Evolutionary conservation across 2,888 invertebrate genomes (phyloP), one percentile per base, ranked within the genome.

Genomic region (Conistra vaccinii): DNA sequence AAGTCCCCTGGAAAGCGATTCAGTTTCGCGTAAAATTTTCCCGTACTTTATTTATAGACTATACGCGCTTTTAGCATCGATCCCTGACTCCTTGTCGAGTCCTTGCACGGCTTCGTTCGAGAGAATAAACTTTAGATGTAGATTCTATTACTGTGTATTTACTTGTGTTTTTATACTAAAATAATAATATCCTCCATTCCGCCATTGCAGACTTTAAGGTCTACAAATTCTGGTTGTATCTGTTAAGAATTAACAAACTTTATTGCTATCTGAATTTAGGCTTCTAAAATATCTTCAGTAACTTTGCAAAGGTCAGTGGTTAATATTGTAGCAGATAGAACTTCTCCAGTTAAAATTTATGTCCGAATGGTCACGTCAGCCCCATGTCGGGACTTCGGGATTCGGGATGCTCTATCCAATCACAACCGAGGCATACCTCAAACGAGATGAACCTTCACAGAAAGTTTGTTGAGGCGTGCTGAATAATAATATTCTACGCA

Each of bases 31-130:
- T 85, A 83, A 82, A 87, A 83, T 85, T 67, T 77, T 53, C 84
- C 80, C 68, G 32, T 57, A 76, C 81, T 89, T 90, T 92, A 92
- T 92, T 92, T 93, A 92, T 91, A 89, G 90, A 89, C 82, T 75
- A 76, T 68, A 81, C 83, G 85, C 85, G 82, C 84, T 83, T 80
- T 86, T 83, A 78, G 76, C 89, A 91, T 92, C 89, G 92, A 92
- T 91, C 89, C 81, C 79, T 81, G 76, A 79, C 80, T 84, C 80
- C 72, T 86, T 78, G 79, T 73, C 73, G 83, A 83, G 76, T 73
- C 69, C 76, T 79, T 79, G 68, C 75, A 71, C 58, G 48, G 69
- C 53, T 78, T 58, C 51, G 29, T 60, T 83, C 53, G 39, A 60
- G 45, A 62, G 14, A 4, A 60, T 72, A 45, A 63, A 72, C 29